A percentile compares a stretch with the other conserved stretches of the same genome.
Evolutionary conservation across 2,113 vertebrate genomes (phyloP).

Genomic region (Elgaria multicarinata): DNA sequence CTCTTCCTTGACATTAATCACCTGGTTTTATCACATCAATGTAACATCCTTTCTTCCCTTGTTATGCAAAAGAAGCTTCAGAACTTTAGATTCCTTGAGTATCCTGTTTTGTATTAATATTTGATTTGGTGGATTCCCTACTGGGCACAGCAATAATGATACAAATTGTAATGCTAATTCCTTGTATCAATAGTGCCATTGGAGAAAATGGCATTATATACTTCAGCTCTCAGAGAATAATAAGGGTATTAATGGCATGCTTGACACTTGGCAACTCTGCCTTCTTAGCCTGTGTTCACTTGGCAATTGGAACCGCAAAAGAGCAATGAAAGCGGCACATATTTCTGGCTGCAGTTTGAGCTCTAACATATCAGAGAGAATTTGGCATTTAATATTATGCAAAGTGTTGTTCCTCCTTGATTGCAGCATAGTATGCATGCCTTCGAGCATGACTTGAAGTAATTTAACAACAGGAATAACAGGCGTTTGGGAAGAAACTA

Average conservation of each 20-base stretch:
- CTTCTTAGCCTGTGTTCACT: conserved; percentile 65
- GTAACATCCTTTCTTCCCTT: conserved; percentile 17
- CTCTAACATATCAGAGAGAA: conserved; percentile 73
- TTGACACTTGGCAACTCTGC: conserved; percentile 71
- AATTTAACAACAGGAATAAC: conserved; percentile 84
- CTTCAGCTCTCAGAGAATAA: conserved; percentile 72
- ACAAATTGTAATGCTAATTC: conserved; percentile 73
- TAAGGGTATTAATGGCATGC: conserved; percentile 67
- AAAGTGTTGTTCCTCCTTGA: conserved; percentile 74
- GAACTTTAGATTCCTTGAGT: conserved; percentile 42
- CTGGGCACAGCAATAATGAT: conserved; percentile 69
- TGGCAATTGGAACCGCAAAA: conserved; percentile 73
- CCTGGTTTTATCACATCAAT: neutral
- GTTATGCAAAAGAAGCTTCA: conserved; percentile 43
- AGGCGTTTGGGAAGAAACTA: conserved; percentile 80
- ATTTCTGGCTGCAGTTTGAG: conserved; percentile 72
- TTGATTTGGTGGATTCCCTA: conserved; percentile 67
- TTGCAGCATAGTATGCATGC: conserved; percentile 77
- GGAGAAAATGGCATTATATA: conserved; percentile 68
- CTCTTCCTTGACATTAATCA: conserved; percentile 34
- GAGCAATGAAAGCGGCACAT: conserved; percentile 53
- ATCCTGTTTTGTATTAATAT: conserved; percentile 70
- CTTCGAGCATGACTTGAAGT: conserved; percentile 80
- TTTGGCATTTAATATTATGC: conserved; percentile 79
- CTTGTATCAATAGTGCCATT: conserved; percentile 66